These are phyloP conservation scores for Athetis lepigone DNA, from an alignment of 2,888 invertebrate genomes.

Conservation along the genomic window DNA sequence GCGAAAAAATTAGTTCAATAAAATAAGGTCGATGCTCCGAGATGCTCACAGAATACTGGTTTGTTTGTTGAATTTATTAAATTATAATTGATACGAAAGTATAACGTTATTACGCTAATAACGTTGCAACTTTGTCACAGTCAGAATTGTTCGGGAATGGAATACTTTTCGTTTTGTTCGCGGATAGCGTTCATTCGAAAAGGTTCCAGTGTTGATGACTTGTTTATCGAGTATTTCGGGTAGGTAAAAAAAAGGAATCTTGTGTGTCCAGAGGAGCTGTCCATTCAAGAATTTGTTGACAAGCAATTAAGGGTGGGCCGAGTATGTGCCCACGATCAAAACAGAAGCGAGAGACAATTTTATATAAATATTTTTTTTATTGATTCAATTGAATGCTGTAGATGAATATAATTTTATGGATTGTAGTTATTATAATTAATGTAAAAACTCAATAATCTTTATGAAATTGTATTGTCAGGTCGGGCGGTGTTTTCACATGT, in stretches of 20 bases:
- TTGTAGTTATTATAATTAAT: constrained; percentile 62
- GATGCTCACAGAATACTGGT: constrained; percentile 54
- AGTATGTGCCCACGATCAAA: constrained; percentile 65
- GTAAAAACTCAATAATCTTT: constrained; percentile 33
- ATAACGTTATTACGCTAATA: constrained; percentile 68
- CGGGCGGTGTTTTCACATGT: too few species aligned
- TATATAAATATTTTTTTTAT: constrained; percentile 64
- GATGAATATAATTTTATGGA: constrained; percentile 56
- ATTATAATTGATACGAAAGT: constrained; percentile 72
- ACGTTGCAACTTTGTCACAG: constrained; percentile 64
- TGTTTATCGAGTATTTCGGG: constrained; percentile 81
- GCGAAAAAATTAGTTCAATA: constrained; percentile 50
- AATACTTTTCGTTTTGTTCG: constrained; percentile 47
- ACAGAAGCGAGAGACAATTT: constrained; percentile 68
- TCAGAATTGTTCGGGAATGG: constrained; percentile 46
- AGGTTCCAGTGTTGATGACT: constrained; percentile 77
- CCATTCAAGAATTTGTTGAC: constrained; percentile 88
- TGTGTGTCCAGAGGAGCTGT: constrained; percentile 78
- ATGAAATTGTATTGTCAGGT: constrained; percentile 24
- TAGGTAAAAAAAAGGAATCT: constrained; percentile 80
- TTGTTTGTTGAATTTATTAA: constrained; percentile 70
- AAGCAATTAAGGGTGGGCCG: constrained; percentile 83
- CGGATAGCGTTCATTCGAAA: constrained; percentile 66
- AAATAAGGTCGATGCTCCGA: constrained; percentile 63
- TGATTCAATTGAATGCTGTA: constrained; percentile 62